Evolutionary conservation across 2,888 invertebrate species (phyloP).

Genomic region (Hermaeophaga mercurialis): DNA sequence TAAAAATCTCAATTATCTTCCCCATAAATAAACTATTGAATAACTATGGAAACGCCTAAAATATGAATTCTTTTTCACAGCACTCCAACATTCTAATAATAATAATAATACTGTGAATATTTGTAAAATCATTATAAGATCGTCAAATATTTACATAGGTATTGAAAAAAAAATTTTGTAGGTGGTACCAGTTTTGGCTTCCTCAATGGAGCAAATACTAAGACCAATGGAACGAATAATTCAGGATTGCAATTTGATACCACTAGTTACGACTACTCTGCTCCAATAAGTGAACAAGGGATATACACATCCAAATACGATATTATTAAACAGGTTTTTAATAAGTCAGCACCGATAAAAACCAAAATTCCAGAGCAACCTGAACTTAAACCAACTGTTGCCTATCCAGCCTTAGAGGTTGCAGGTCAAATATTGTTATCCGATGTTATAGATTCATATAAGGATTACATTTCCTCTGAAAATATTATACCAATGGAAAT

Average conservation of each 20-base stretch:
- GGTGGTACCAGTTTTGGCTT: constrained; percentile 50
- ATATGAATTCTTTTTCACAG: too few relatives aligned
- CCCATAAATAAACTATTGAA: too few relatives aligned
- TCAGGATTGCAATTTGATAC: constrained; percentile 61
- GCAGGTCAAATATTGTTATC: constrained; percentile 17
- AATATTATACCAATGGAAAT: constrained; percentile 49
- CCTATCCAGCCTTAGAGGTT: constrained; percentile 36
- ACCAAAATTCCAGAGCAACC: constrained; percentile 53
- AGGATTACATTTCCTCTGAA: constrained; percentile 42
- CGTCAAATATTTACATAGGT: too few relatives aligned
- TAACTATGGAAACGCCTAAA: too few relatives aligned
- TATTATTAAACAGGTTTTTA: constrained; percentile 65
- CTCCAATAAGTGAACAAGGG: constrained; percentile 87
- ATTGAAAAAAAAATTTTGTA: too few relatives aligned
- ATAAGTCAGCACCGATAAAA: constrained; percentile 48
- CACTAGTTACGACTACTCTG: constrained; percentile 78
- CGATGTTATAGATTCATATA: constrained; percentile 6
- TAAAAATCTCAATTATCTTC: too few relatives aligned
- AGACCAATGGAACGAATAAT: constrained; percentile 55
- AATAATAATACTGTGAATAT: too few relatives aligned
- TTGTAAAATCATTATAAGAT: too few relatives aligned
- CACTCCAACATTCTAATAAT: too few relatives aligned
- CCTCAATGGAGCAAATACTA: constrained; percentile 21
- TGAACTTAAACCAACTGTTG: constrained; percentile 60
- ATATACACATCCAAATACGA: constrained; percentile 86